These are phyloP conservation scores for Chaenogobius annularis DNA, from an alignment of 2,113 vertebrate species.

Conservation along the genomic window DNA sequence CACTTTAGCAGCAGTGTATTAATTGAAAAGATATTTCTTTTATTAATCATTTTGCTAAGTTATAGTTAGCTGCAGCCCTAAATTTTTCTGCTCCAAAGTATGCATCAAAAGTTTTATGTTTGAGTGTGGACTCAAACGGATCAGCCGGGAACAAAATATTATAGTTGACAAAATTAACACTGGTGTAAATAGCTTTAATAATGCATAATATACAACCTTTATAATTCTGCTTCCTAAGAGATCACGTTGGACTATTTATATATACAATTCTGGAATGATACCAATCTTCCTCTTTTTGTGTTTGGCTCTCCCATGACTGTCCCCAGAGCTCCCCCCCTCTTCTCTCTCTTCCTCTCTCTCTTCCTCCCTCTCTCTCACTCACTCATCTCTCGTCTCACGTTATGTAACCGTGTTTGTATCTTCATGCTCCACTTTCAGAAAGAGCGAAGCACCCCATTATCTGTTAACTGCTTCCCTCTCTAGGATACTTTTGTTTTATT, in stretches of 20 bases:
- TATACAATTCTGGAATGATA: not conserved
- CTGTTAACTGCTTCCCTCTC: constrained; percentile 5
- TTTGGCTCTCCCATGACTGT: constrained; percentile 17
- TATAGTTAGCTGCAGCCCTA: too few species aligned
- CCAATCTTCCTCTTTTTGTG: constrained; percentile 1
- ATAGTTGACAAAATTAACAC: too few species aligned
- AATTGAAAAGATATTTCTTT: too few species aligned
- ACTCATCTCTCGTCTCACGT: constrained; percentile 20
- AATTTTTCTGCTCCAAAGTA: too few species aligned
- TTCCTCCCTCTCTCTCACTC: constrained; percentile 3
- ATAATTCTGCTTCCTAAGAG: not conserved
- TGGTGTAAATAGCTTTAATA: not conserved
- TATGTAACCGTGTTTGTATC: constrained; percentile 40
- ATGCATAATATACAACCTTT: not conserved
- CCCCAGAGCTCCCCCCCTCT: constrained; percentile 5
- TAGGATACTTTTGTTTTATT: constrained; percentile 11
- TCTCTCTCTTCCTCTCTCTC: not conserved
- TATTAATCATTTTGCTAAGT: too few species aligned
- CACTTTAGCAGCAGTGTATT: too few species aligned
- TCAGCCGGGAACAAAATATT: too few species aligned
- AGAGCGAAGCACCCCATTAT: constrained; percentile 3
- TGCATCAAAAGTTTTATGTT: too few species aligned
- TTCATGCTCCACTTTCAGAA: constrained; percentile 32
- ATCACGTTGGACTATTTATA: not conserved
- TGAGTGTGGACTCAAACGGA: too few species aligned